These are phyloP conservation scores for Balaenoptera acutorostrata DNA, from an alignment of 2,113 vertebrate genomes.

Conservation along the genomic window DNA sequence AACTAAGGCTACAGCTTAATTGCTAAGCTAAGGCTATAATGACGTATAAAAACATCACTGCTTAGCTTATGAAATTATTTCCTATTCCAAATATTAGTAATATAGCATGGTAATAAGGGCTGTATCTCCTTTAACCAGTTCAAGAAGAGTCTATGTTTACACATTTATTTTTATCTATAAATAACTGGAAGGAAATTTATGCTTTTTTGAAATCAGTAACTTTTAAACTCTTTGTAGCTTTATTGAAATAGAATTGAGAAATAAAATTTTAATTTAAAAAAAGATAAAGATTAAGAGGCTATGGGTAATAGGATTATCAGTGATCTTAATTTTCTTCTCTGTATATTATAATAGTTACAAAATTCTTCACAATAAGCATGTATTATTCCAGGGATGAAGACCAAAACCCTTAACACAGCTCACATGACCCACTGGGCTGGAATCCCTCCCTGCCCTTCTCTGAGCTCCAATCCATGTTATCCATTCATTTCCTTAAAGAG, in stretches of 20 bases:
- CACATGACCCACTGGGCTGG: neutral
- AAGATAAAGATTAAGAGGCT: neutral
- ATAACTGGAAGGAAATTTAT: neutral
- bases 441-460: accelerated
- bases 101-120: neutral
- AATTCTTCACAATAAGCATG: neutral
- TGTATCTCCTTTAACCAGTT: neutral
- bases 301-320: neutral
- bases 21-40: neutral
- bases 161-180: neutral
- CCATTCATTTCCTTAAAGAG: neutral
- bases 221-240: neutral
- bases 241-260: neutral
- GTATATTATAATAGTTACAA: neutral
- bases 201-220: neutral
- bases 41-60: neutral
- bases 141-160: neutral
- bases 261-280: neutral
- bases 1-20: neutral
- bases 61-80: neutral
- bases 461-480: neutral
- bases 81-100: neutral
- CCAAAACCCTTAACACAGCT: neutral
- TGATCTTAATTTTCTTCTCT: neutral
- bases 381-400: neutral